A percentile compares a stretch with the other conserved stretches of the same genome.
These are phyloP conservation scores for Tragelaphus scriptus DNA, from an alignment of 2,113 vertebrate genomes.

Conservation along the genomic window DNA sequence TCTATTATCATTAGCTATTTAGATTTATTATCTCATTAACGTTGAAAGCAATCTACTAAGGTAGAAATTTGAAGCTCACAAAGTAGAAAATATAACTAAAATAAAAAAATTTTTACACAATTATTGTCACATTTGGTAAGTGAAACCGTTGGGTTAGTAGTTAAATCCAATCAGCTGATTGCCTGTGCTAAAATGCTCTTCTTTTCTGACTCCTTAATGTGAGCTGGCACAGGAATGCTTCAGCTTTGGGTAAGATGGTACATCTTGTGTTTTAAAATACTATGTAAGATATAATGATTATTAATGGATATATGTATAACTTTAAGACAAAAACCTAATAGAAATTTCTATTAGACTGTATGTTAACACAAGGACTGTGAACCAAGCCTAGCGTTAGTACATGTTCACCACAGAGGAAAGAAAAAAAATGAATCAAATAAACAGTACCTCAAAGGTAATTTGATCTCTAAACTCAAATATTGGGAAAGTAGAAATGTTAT, in stretches of 20 bases:
- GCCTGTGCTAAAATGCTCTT: neutral
- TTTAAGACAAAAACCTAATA: neutral
- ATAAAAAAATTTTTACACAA: neutral
- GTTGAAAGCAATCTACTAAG: neutral
- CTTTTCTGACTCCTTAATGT: neutral
- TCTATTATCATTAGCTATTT: neutral
- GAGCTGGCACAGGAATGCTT: neutral
- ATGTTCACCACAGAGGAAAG: neutral
- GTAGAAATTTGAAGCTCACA: neutral
- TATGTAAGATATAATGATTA: neutral
- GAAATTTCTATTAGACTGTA: neutral
- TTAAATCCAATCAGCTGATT: neutral
- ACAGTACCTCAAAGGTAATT: fast-evolving
- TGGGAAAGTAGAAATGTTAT: neutral
- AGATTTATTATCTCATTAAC: neutral
- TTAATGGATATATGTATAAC: neutral
- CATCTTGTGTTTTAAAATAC: neutral
- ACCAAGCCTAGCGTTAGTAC: neutral
- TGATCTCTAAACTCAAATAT: neutral
- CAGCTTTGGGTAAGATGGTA: neutral
- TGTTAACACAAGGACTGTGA: neutral
- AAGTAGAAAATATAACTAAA: neutral
- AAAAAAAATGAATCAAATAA: neutral
- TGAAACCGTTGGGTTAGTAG: neutral
- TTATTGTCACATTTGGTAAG: neutral